phyloP scores from a whole-genome alignment of 2,113 vertebrate genomes.

The Dicentrarchus labrax region DNA sequence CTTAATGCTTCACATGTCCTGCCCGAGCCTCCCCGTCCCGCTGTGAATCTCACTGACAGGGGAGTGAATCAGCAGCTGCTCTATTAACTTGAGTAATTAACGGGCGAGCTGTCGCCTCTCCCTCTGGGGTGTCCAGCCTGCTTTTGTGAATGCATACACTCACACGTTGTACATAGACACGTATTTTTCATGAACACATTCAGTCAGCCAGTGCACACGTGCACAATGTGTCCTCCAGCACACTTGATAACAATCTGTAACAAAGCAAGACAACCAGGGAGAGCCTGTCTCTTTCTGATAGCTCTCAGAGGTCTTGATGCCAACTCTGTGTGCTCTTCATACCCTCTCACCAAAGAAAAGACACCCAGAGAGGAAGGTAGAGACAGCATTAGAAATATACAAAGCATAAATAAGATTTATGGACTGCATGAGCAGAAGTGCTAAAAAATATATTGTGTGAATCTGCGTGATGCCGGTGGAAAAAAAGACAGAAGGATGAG shows the following conservation, averaged over 20 bases:
- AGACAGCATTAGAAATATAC: not conserved
- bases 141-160: slow-evolving; percentile 3
- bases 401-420: slow-evolving; percentile 12
- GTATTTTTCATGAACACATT: not conserved
- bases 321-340: slow-evolving; percentile 40
- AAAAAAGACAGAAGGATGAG: slow-evolving; percentile 2
- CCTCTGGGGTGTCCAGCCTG: slow-evolving; percentile 16
- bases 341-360: slow-evolving; percentile 2
- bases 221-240: slow-evolving; percentile 24
- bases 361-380: slow-evolving; percentile 1
- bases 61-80: slow-evolving; percentile 67
- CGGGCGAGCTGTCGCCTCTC: slow-evolving; percentile 41
- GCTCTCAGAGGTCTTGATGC: slow-evolving; percentile 41
- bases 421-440: not conserved
- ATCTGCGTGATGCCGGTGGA: not conserved
- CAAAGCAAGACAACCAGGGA: slow-evolving; percentile 38
- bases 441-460: not conserved
- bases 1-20: slow-evolving; percentile 54
- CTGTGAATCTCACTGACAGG: slow-evolving; percentile 57
- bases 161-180: not conserved
- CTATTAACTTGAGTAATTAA: slow-evolving; percentile 73
- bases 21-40: slow-evolving; percentile 25
- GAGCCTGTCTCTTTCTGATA: slow-evolving; percentile 52
- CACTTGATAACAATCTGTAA: slow-evolving; percentile 49
- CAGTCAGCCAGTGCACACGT: not conserved